Evolutionary conservation across 2,888 invertebrate genomes (phyloP), one percentile per base, ranked within the genome.

Genomic region (Ommatoiulus sabulosus): DNA sequence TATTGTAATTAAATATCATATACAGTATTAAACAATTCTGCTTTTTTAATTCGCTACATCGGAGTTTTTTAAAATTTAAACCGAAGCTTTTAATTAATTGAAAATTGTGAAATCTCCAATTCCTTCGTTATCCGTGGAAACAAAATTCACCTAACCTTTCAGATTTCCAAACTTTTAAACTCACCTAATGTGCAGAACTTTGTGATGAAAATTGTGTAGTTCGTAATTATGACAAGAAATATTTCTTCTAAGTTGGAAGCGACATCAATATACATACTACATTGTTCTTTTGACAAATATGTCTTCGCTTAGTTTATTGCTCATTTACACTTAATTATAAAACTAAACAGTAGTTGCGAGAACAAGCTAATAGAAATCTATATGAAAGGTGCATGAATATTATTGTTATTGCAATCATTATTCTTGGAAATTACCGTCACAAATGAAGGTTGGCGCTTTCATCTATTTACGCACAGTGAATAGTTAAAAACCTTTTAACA

Each of bases 311-410:
- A 24, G 35, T 80, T 80, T 80, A 80, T 80, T 80, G 80, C 80
- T 35, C 80, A 80, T 80, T 80, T 80, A 80, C 35, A 80, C 80
- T 35, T 80, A 24, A 24, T 20, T 35, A 0, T 35, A 80, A 80
- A 35, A 80, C 80, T 80, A 80, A 72, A 80, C 20, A 80, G n/a
- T 35, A 80, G 80, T 80, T 35, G 80, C 35, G 80, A 80, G 8
- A 80, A 24, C 52, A 35, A 10, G 35, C 8, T 35, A 35, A 35
- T 35, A 80, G n/a, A 80, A 80, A 80, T 80, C 80, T 80, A 80
- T 80, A 80, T 35, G 80, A 80, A 80, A 80, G 12, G 80, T 80
- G 80, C 80, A 35, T 24, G 24, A 80, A 35, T 80, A 35, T 20
- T 80, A 17, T n/a, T 63, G n/a, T 72, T 80, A 24, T 35, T 80